A percentile compares a stretch with the other conserved stretches of the same genome.
phyloP scores from a whole-genome alignment of 2,888 invertebrate genomes.

The Cosmopolites sordidus region DNA sequence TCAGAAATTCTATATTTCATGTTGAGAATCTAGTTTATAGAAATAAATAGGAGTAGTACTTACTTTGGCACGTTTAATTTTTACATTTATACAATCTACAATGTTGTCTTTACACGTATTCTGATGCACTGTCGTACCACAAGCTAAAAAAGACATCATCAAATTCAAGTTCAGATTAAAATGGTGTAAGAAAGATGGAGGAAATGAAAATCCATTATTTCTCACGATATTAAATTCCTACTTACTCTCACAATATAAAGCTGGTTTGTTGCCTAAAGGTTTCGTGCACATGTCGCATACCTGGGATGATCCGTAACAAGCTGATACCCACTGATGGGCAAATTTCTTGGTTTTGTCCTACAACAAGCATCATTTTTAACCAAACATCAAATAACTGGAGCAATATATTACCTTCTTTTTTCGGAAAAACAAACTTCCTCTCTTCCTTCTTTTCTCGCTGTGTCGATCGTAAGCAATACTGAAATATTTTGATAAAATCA shows the following conservation, averaged over 20 bases:
- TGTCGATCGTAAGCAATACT: conserved; percentile 67
- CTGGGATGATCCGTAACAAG: conserved; percentile 61
- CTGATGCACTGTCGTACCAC: conserved; percentile 82
- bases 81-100: conserved; percentile 74
- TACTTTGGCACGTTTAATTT: conserved; percentile 60
- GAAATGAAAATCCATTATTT: no score
- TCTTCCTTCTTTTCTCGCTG: conserved; percentile 79
- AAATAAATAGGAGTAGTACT: conserved; percentile 6
- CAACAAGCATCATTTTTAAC: conserved; percentile 19
- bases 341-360: conserved; percentile 74
- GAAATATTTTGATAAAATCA: no score
- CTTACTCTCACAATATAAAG: conserved; percentile 82
- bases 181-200: no score
- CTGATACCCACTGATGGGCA: conserved; percentile 71
- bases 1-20: no score
- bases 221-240: conserved; percentile 25
- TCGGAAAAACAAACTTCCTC: conserved; percentile 86
- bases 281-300: conserved; percentile 77
- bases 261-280: conserved; percentile 72
- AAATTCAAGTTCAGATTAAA: conserved; percentile 4
- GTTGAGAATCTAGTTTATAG: no score
- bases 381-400: conserved; percentile 3
- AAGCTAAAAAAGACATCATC: conserved; percentile 56
- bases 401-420: conserved; percentile 70
- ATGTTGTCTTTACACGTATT: conserved; percentile 86